These are phyloP conservation scores for Ashinkailepas kermadecensis DNA, from an alignment of 2,888 invertebrate species.

Conservation along the genomic window DNA sequence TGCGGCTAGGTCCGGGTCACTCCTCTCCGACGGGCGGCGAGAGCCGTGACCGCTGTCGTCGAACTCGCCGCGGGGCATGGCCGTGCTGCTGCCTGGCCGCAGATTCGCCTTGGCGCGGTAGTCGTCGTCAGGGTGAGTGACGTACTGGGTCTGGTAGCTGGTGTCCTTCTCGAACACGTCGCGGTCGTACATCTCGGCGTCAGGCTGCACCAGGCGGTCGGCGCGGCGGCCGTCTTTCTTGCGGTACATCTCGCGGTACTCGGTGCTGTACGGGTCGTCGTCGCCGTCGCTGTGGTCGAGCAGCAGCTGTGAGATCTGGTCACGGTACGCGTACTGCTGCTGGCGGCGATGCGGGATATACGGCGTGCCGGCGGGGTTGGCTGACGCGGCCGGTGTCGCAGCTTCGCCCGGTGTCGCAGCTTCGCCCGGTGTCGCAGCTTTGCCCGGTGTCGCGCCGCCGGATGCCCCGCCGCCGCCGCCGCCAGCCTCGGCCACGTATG, in stretches of 20 bases:
- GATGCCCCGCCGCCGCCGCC: background rate
- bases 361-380: background rate
- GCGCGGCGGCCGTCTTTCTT: background rate
- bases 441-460: background rate
- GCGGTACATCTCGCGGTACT: background rate
- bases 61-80: background rate
- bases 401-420: slow-evolving; percentile 11
- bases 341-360: background rate
- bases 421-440: slow-evolving; percentile 8
- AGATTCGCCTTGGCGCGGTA: background rate
- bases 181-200: background rate
- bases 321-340: background rate
- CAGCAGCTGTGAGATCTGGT: background rate
- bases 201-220: background rate
- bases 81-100: background rate
- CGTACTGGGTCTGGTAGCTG: slow-evolving; percentile 1
- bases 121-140: background rate
- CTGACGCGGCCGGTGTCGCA: background rate
- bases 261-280: slow-evolving; percentile 10
- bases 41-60: background rate
- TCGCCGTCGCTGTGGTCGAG: background rate
- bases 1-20: background rate
- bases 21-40: background rate
- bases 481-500: background rate
- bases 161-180: slow-evolving; percentile 6